These are phyloP conservation scores for Camponotus fellah DNA, from an alignment of 2,888 invertebrate species.

Conservation along the genomic window DNA sequence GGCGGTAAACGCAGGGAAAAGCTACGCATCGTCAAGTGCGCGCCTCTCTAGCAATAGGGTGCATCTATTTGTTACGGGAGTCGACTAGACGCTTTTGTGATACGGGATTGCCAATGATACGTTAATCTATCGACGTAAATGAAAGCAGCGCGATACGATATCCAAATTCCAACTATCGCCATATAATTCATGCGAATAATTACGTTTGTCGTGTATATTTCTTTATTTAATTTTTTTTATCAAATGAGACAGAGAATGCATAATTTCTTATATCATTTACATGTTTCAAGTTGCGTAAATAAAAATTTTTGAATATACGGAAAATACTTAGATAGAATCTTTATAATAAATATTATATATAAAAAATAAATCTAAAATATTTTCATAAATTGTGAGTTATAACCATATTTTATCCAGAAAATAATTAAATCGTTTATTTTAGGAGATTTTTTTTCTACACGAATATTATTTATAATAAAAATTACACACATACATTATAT, in stretches of 20 bases:
- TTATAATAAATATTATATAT: background rate
- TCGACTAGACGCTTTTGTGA: background rate
- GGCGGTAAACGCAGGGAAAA: background rate
- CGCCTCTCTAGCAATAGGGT: background rate
- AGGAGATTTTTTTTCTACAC: no score
- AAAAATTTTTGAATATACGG: background rate
- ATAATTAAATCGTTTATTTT: conserved; percentile 1
- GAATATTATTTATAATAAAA: no score
- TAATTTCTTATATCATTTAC: background rate
- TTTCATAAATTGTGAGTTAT: background rate
- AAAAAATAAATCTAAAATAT: background rate
- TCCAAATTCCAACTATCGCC: background rate
- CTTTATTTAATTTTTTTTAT: background rate
- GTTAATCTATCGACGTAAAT: conserved; percentile 15
- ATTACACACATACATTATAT: no score
- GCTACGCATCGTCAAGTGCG: background rate
- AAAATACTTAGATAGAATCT: background rate
- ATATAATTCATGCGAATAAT: background rate
- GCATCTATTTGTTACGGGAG: background rate
- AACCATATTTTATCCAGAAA: background rate
- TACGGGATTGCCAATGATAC: background rate
- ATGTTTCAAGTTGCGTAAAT: background rate
- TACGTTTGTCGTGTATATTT: background rate
- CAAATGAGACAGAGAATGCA: background rate
- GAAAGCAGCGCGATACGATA: background rate